Conservation (phyloP, 2,113 vertebrate genomes). For the Epinephelus moara region DNA sequence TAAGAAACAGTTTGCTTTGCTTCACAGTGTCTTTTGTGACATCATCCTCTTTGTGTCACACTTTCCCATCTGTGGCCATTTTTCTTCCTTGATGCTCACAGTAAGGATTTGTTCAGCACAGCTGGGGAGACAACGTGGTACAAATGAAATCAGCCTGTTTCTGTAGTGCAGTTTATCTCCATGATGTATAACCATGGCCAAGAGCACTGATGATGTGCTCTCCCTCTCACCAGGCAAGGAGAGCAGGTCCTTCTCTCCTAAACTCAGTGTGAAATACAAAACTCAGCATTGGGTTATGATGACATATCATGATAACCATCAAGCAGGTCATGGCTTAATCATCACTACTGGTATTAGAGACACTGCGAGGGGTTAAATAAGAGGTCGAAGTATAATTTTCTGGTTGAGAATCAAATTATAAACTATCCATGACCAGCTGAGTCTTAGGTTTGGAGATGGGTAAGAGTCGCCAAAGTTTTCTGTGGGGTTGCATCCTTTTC, state of each 20-base stretch:
- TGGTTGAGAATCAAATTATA: slow-evolving; percentile 44
- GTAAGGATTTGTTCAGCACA: slow-evolving; percentile 22
- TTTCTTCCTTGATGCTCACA: slow-evolving; percentile 5
- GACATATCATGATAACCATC: slow-evolving; percentile 38
- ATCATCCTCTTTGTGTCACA: slow-evolving; percentile 21
- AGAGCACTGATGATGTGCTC: slow-evolving; percentile 46
- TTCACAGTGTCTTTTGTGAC: slow-evolving; percentile 68
- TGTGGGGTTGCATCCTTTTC: slow-evolving; percentile 14
- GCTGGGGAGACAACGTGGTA: slow-evolving; percentile 37
- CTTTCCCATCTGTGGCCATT: slow-evolving; percentile 11
- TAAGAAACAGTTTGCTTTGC: slow-evolving; percentile 35
- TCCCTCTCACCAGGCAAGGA: slow-evolving; percentile 24
- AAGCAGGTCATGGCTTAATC: slow-evolving; percentile 53
- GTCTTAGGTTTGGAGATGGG: slow-evolving; percentile 14
- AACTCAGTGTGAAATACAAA: slow-evolving; percentile 33
- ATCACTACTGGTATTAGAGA: slow-evolving; percentile 32
- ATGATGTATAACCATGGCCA: slow-evolving; percentile 26
- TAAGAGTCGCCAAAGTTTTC: slow-evolving; percentile 27
- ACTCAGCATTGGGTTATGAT: slow-evolving; percentile 23
- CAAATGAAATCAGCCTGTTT: slow-evolving; percentile 44
- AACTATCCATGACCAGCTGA: slow-evolving; percentile 30
- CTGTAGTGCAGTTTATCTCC: slow-evolving; percentile 47
- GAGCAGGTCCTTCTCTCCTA: slow-evolving; percentile 25
- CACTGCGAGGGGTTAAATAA: slow-evolving; percentile 33
- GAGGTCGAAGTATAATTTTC: slow-evolving; percentile 28